Percentiles rank a stretch among this genome's conserved stretches.
phyloP scores from a whole-genome alignment of 2,888 invertebrate species.

The Nomada ferruginata region DNA sequence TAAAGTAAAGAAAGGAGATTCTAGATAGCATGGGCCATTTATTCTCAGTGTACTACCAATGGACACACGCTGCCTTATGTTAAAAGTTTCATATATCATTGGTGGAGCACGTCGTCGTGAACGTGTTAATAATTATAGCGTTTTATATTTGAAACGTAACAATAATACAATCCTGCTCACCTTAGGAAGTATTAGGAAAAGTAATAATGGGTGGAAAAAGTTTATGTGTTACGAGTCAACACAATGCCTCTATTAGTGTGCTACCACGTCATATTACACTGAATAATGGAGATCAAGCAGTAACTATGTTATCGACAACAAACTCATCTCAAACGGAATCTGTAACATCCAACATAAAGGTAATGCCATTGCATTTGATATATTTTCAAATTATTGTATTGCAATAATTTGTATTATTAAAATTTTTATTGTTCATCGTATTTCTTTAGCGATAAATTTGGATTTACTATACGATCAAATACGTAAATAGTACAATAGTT shows the following conservation, averaged over 20 bases:
- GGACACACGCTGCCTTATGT: no score
- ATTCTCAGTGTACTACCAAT: no score
- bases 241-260: constrained; percentile 71
- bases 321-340: constrained; percentile 70
- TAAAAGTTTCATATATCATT: no score
- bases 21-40: no score
- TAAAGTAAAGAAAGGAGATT: no score
- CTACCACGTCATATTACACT: constrained; percentile 72
- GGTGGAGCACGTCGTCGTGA: no score
- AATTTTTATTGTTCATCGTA: neutral
- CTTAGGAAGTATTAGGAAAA: constrained; percentile 81
- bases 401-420: neutral
- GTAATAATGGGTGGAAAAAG: constrained; percentile 81
- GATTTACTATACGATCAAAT: no score
- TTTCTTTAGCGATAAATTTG: no score
- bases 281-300: constrained; percentile 76
- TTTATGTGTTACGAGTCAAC: constrained; percentile 75
- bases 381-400: no score
- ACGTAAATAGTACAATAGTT: neutral
- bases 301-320: constrained; percentile 65
- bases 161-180: constrained; percentile 13
- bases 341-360: constrained; percentile 70
- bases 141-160: neutral
- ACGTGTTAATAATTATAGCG: neutral
- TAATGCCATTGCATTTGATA: constrained; percentile 33